Base-by-base conservation (phyloP, 2,797 vertebrate genomes). In the Lateolabrax maculatus region DNA sequence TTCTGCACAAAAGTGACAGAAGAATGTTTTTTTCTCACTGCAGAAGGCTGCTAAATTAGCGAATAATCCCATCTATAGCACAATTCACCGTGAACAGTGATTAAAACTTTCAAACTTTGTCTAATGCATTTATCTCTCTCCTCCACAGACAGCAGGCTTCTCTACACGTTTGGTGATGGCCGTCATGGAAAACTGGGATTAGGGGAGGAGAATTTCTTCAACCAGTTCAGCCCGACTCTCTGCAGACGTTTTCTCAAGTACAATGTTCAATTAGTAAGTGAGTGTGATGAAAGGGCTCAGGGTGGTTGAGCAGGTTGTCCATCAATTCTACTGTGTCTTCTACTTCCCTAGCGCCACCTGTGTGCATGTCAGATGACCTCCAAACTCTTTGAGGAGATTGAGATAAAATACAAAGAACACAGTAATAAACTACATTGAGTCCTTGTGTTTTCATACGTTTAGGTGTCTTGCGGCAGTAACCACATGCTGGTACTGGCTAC, bases 131-230 rank as follows among this genome's bases (percentile, higher is more conserved):
- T 68, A 15, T 66, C n/a, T 27, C 51, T 52, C 7, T 82, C 9
- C 29, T 68, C 66, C 85, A 67, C 89, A 99, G 97, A 95, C 39
- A 88, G 87, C 5, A 96, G 97, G 27, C 92, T 95, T 78, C 91
- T 98, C 62, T 97, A 97, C 93, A 97, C 96, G 5, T 98, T 97
- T 92, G 97, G 97, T 85, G 95, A 97, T 68, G 97, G 95, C 23
- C 93, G 95, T 63, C 93, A 97, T 61, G 97, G 97, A 80, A 98
- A 97, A 88, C 94, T 98, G 84, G 97, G 96, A 6, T 95, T 96
- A 61, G 96, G 94, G 78, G 94, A 96, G 80, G 96, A 98, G 86
- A 97, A 96, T 92, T 97, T 96, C 90, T 94, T 95, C 18, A 98
- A 98, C 92, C 96, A 96, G 9, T 98, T 98, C 91, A 91, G 92